Evolutionary conservation across 2,888 invertebrate species (phyloP), one percentile per base, ranked within the genome.

Genomic region (Hartigia nigra): DNA sequence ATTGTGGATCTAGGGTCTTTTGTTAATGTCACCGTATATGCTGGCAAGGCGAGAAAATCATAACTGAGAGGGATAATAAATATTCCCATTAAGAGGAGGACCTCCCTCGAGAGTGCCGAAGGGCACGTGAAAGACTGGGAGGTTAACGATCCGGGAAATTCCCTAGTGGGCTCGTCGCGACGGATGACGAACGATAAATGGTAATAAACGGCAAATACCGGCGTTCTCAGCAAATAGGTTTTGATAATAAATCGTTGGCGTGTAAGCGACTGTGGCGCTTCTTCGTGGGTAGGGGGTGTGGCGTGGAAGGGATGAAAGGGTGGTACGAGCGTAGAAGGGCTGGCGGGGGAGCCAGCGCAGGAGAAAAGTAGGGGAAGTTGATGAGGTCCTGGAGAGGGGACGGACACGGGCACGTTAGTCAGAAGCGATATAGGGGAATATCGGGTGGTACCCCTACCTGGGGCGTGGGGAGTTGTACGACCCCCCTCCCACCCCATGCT

Each of bases 191-290:
- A 83, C 83, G 83, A 81, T 84, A 84, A 84, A 84, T 84, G 82
- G 84, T 81, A 82, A 83, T 84, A 83, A 84, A 83, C 83, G 83
- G 81, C 83, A 81, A 82, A 82, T 81, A 82, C 82, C 81, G 82
- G 83, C 83, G 84, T 84, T 84, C 83, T 84, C 84, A 81, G 84
- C 82, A 84, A 84, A 84, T 84, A 83, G 84, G 83, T 84, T 84
- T 84, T 82, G 83, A 84, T 84, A 83, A 84, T 84, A 84, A 82
- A 84, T 84, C 83, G 83, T 81, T 81, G 84, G 82, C 81, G 39
- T 55, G 39, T 55, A 55, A 55, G 72, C 31, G 31, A 34, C 72
- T 32, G 72, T 32, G 72, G 72, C 72, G 72, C 31, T 72, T 55
- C 14, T 1, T 14, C 39, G 39, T 55, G 14, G 23, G 39, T 55